Base-by-base conservation (phyloP, 2,888 invertebrate species). In the Cheilosia grossa region DNA sequence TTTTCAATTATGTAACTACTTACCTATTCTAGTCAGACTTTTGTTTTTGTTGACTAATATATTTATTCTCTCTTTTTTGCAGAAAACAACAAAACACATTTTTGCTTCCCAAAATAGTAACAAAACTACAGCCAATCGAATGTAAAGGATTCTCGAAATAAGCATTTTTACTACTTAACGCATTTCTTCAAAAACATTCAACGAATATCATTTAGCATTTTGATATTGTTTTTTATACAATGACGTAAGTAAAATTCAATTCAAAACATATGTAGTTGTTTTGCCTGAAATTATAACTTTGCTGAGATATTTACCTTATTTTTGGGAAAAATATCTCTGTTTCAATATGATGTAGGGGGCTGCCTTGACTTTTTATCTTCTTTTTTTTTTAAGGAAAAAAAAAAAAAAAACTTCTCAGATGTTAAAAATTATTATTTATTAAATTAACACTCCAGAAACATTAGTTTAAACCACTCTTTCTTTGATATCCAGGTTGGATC, bases 131-230 rank as follows among this genome's bases (percentile, higher is more conserved):
- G 44, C 67, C 51, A 64, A 77, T 24, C 75, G 81, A 74, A 85
- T 77, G 80, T 80, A 53, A 75, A 66, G 59, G 33, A 61, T 56
- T 53, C 56, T 47, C 10, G 49, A 56, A 63, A 47, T 47, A 58
- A 47, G 42, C 13, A 58, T 63, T 78, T 77, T 56, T 69, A 33
- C 33, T 42, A 64, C 47, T 37, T 81, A 73, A 67, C 63, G 73
- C 73, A 83, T 79, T 83, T 69, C 79, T 79, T 64, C 79, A 83
- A 54, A 77, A 69, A 83, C 79, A 79, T 83, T 83, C 82, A 83
- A 79, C 82, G 82, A 83, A 75, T 80, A 80, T 80, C 83, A 79
- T 67, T 56, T 40, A 40, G 44, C 33, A 61, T 54, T 51, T 85
- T 85, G 83, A 85, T 80, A 85, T 85, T 70, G 13, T 13, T 83